Percentiles rank a stretch among this genome's conserved stretches.
Evolutionary conservation across 2,888 invertebrate genomes (phyloP).

Genomic region (Conistra vaccinii): DNA sequence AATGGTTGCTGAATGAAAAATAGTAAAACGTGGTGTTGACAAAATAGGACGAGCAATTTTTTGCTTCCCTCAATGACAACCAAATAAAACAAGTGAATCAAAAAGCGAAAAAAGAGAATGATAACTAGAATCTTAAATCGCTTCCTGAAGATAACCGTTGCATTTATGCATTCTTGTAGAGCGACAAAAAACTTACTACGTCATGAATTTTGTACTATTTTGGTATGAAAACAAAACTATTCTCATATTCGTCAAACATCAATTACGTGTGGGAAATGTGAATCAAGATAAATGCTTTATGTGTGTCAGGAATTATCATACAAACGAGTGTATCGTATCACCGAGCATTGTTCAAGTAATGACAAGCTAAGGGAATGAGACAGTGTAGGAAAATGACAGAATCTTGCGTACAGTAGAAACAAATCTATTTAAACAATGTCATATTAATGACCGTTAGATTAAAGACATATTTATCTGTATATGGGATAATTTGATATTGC

Average conservation of each 20-base stretch:
- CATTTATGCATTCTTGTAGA: constrained; percentile 10
- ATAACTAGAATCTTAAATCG: neutral
- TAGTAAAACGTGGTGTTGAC: neutral
- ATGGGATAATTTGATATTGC: neutral
- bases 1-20: neutral
- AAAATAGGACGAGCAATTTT: neutral
- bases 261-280: constrained; percentile 71
- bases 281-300: constrained; percentile 67
- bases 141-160: constrained; percentile 22
- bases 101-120: neutral
- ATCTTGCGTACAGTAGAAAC: constrained; percentile 15
- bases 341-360: constrained; percentile 60
- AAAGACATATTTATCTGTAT: constrained; percentile 4
- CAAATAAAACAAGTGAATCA: constrained; percentile 6
- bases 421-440: constrained; percentile 29
- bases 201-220: constrained; percentile 26
- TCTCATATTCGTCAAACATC: constrained; percentile 62
- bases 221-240: constrained; percentile 45
- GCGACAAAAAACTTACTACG: constrained; percentile 12
- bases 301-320: constrained; percentile 59
- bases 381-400: constrained; percentile 21
- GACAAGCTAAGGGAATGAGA: constrained; percentile 44
- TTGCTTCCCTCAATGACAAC: neutral
- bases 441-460: constrained; percentile 21
- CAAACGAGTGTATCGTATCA: constrained; percentile 55